phyloP scores from a whole-genome alignment of 1,140 invertebrate species.

The Pissodes strobi region DNA sequence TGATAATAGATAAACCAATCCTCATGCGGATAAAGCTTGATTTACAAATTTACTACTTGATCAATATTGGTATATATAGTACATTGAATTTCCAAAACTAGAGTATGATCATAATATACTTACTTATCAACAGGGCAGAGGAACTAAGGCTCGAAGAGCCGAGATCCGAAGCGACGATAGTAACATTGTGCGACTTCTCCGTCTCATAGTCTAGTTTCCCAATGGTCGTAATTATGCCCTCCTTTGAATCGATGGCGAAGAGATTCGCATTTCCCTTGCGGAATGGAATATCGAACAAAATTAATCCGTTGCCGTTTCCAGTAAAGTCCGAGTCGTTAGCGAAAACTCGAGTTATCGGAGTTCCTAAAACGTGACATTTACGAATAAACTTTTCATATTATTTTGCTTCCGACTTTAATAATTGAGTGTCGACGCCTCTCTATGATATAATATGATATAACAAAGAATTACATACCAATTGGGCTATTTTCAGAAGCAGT shows the following conservation, averaged over 20 bases:
- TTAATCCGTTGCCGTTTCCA: slow-evolving; percentile 81
- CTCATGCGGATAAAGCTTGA: too few relatives aligned
- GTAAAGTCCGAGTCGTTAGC: slow-evolving; percentile 85
- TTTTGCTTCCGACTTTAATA: background rate
- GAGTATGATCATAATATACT: too few relatives aligned
- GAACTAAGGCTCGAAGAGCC: slow-evolving; percentile 80
- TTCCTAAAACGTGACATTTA: slow-evolving; percentile 45
- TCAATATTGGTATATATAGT: too few relatives aligned
- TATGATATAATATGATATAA: too few relatives aligned
- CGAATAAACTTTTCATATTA: too few relatives aligned
- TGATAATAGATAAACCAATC: too few relatives aligned
- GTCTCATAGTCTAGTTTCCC: slow-evolving; percentile 74
- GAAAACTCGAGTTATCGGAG: slow-evolving; percentile 70
- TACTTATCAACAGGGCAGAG: slow-evolving; percentile 67
- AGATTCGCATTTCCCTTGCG: slow-evolving; percentile 65
- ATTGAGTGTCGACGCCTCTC: background rate
- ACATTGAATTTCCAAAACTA: too few relatives aligned
- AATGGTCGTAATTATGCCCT: slow-evolving; percentile 77
- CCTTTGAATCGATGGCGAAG: slow-evolving; percentile 80
- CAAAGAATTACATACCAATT: slow-evolving; percentile 57
- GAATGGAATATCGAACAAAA: slow-evolving; percentile 71
- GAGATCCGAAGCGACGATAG: slow-evolving; percentile 80
- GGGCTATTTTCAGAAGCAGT: slow-evolving; percentile 70
- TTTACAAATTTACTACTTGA: too few relatives aligned
- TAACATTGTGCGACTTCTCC: slow-evolving; percentile 70